Conservation (phyloP, 2,797 vertebrate species). For the Cygnus olor region DNA sequence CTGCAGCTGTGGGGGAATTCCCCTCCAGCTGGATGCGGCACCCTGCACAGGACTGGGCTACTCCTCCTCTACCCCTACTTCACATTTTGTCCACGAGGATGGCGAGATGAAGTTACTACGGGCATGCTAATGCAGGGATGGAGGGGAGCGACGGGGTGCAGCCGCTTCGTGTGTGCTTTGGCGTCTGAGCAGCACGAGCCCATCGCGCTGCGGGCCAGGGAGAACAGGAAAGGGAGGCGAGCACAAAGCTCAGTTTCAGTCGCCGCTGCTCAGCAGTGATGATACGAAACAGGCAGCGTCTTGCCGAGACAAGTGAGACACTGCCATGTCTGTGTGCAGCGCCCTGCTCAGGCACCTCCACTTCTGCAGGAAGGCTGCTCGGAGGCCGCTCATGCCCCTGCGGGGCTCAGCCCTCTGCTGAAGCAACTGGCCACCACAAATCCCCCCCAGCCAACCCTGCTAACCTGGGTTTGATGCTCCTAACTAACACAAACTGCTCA, state of each 20-base stretch:
- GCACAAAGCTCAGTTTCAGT: background rate
- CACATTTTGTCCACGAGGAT: background rate
- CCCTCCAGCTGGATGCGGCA: rapidly evolving
- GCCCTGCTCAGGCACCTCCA: background rate
- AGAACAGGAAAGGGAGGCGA: background rate
- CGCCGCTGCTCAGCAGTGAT: background rate
- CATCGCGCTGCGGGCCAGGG: background rate
- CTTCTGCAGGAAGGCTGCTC: background rate
- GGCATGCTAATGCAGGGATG: background rate
- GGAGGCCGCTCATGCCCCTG: rapidly evolving
- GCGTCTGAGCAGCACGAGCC: too few species aligned
- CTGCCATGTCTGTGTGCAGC: background rate
- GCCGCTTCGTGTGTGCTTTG: too few species aligned
- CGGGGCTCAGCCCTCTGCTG: background rate
- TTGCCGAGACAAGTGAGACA: background rate
- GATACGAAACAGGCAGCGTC: background rate
- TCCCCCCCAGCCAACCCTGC: background rate
- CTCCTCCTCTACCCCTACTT: background rate
- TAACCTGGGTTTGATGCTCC: rapidly evolving
- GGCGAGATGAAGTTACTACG: background rate
- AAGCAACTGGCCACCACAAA: background rate
- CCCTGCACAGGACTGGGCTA: background rate
- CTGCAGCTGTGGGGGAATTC: background rate
- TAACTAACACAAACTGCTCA: background rate
- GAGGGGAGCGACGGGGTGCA: background rate